Percentiles rank a stretch among this genome's conserved stretches.
These are phyloP conservation scores for Ditylenchus dipsaci DNA, from an alignment of 1,140 invertebrate genomes.

Conservation along the genomic window DNA sequence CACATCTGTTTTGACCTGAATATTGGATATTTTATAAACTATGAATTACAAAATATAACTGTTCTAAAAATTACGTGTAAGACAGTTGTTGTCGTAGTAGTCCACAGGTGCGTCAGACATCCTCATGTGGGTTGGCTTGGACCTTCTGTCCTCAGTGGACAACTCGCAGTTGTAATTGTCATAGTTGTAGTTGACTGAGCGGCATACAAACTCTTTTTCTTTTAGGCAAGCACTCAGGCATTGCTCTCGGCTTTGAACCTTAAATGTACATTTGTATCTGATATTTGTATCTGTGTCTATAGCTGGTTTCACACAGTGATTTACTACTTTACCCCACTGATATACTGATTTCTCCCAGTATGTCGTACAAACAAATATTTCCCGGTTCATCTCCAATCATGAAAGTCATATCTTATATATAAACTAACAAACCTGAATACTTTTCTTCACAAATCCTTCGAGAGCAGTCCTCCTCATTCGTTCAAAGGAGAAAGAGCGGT, in stretches of 20 bases:
- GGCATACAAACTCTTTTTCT: slow-evolving; percentile 56
- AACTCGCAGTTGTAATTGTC: slow-evolving; percentile 56
- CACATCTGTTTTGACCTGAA: slow-evolving; percentile 53
- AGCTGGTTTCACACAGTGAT: no score
- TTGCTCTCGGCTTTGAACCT: slow-evolving; percentile 54
- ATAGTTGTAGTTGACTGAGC: slow-evolving; percentile 59
- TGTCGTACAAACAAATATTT: no score
- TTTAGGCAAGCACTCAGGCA: slow-evolving; percentile 55
- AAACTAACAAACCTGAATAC: slow-evolving; percentile 47
- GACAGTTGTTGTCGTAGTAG: slow-evolving; percentile 58
- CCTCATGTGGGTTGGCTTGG: slow-evolving; percentile 53
- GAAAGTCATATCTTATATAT: no score
- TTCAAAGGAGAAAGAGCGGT: slow-evolving; percentile 57
- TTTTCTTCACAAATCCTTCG: slow-evolving; percentile 56
- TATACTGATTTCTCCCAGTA: no score
- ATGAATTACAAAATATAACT: background rate
- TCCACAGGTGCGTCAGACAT: slow-evolving; percentile 54
- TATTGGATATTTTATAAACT: background rate
- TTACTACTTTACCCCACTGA: no score
- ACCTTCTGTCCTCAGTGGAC: slow-evolving; percentile 55
- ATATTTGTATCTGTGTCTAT: no score
- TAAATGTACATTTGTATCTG: background rate
- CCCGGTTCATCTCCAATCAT: no score
- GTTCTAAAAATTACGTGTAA: slow-evolving; percentile 50
- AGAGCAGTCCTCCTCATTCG: slow-evolving; percentile 53